Base-by-base conservation (phyloP, 2,113 vertebrate species). In the Rhabdornis inornatus region DNA sequence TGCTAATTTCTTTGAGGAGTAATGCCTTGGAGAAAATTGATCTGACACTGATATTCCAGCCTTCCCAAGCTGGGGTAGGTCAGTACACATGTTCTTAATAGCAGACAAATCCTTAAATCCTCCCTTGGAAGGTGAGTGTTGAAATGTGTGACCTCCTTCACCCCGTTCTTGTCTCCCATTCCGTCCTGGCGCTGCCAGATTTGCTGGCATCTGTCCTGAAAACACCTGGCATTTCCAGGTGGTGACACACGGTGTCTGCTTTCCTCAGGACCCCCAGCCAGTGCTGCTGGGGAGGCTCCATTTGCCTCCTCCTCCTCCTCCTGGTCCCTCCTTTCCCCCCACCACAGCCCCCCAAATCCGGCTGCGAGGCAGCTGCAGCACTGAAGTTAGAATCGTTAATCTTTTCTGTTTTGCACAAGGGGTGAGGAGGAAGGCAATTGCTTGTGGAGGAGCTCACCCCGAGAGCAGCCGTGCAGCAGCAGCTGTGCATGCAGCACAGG, bases 351-450 rank as follows among this genome's bases (percentile, higher is more conserved):
- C 92, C 64, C 86, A 92, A 78, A 92, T 39, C 85, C 7, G 95
- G 89, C 90, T 95, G 87, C 22, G 27, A 89, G 97, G 96, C 96
- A 96, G 97, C 96, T 88, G 60, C 92, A 37, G 94, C 39, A 7
- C 90, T 66, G 78, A 92, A 94, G 96, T 95, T 86, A 88, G 91
- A 89, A 90, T 88, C 96, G 92, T 95, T 92, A 86, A 92, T 97
- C 96, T 97, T 96, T 92, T 69, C 49, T 70, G 90, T 44, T 96
- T 95, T 80, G 97, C 97, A 96, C 93, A 76, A 93, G 94, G 94
- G 92, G 87, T 93, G 94, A 94, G 82, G 59, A 76, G 84, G 22
- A n/a, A 14, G 66, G 31, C 65, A 55, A 25, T 61, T 21, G 82
- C 47, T 71, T 57, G 50, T 33, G 0, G 50, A 88, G 60, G 28